phyloP scores from a whole-genome alignment of 2,888 invertebrate genomes.

The Spisula solida region DNA sequence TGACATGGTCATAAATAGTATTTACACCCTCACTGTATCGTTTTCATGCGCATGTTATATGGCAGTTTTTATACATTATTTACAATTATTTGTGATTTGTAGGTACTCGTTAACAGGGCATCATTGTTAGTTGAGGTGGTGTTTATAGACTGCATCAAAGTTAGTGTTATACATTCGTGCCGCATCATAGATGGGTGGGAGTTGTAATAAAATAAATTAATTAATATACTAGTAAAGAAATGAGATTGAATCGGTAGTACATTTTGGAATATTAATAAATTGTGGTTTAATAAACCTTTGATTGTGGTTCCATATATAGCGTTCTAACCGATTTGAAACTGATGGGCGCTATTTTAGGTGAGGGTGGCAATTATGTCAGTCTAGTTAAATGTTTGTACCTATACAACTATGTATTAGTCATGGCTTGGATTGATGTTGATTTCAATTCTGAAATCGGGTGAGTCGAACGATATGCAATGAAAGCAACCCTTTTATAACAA shows the following conservation, averaged over 20 bases:
- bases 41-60: not conserved
- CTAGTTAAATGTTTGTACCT: not conserved
- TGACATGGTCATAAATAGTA: constrained; percentile 2
- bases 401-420: not conserved
- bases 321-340: not conserved
- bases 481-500: not conserved
- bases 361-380: not conserved
- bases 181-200: not conserved
- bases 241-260: not conserved
- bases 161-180: not conserved
- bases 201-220: not conserved
- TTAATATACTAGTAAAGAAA: not conserved
- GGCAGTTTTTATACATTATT: not conserved
- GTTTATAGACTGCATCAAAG: not conserved
- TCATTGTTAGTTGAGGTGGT: not conserved
- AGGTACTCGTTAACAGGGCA: not conserved
- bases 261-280: no score
- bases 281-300: no score
- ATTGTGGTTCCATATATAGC: not conserved
- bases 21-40: not conserved
- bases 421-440: not conserved
- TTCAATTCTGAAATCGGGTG: not conserved
- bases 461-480: not conserved
- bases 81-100: constrained; percentile 2
- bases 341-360: not conserved